Evolutionary conservation across 2,797 vertebrate species (phyloP), one percentile per base, ranked within the genome.

Genomic region (Sebastes iracundus): DNA sequence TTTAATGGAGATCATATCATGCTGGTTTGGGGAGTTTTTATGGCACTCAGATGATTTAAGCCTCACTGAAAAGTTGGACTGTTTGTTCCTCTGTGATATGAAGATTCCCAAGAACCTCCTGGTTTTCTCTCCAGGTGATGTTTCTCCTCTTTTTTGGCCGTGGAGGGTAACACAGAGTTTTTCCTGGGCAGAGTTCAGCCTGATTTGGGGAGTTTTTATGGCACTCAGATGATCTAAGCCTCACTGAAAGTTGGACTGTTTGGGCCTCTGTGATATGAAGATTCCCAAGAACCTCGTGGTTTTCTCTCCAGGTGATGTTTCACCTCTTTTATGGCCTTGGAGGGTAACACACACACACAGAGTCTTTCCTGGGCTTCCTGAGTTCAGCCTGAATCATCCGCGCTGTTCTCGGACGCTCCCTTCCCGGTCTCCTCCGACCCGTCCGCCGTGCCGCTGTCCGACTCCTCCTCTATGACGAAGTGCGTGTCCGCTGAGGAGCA

Each of bases 401-500:
- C 82, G 94, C 96, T 62, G 76, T 71, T 76, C 77, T 79, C 55
- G 3, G 62, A 59, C 0, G 62, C 46, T 6, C 72, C 82, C 0
- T 96, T 95, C 28, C 81, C 22, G 56, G 86, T 83, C 1, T 90
- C 92, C 89, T 96, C 96, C 0, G 92, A 89, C 0, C 79, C 95
- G 86, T 97, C 97, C 77, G 86, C 95, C 2, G 94, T 86, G 25
- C 96, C 96, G 3, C 94, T 88, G 25, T 97, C 97, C 4, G 96
- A 93, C 82, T 96, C 97, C 88, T 99, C 98, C 92, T 99, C 97
- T 72, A 99, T 98, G 82, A 97, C 95, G 87, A 97, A 84, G 84
- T 96, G 97, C 67, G 96, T 93, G 0, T 99, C 98, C n/a, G 97
- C 96, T n/a, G 97, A 96, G 14, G 98, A 99, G 86, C 97, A 97